Evolutionary conservation across 23 tunicate species (phyloP), one percentile per base, ranked within the genome.

Genomic region (Oikopleura vanhoeffeni): DNA sequence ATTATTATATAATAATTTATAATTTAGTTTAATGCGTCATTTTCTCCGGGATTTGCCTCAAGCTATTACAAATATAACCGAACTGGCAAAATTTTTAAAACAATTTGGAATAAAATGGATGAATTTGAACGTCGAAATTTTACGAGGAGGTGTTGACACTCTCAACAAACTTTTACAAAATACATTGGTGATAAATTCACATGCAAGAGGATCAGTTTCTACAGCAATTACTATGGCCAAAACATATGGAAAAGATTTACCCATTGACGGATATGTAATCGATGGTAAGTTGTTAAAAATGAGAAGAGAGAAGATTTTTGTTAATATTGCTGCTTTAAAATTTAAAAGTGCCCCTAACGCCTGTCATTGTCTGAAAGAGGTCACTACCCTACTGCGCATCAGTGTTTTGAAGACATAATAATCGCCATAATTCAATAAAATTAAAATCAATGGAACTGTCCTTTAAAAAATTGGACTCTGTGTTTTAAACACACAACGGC

Each of bases 211-310:
- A 49, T 8, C 64, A 49, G 64, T 8, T 8, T 8, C 13, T 8
- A 49, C 24, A 8, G 64, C 64, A 13, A 49, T 49, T 8, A 49
- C 18, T 8, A 49, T 49, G 13, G 64, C 64, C 64, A 13, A 8
- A 24, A 24, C 13, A 24, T 8, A 49, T 8, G 24, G 64, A 18
- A 24, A 28, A 71, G 34, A 28, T 2, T 2, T 71, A 2, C 38
- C 32, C 32, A 71, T 71, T 30, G 79, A 71, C 35, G 79, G 79
- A 24, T 71, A 71, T 32, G 79, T 71, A 4, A 71, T 71, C 36
- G 79, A 71, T 71, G 35, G 79, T 71, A 71, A 71, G 79, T 18
- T 49, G 24, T 49, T 49, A n/a, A n/a, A n/a, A n/a, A n/a, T n/a
- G n/a, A n/a, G n/a, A n/a, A n/a, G n/a, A n/a, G n/a, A n/a, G n/a